Evolutionary conservation across 2,113 vertebrate species (phyloP).

Genomic region (Nothocercus nigrocapillus): DNA sequence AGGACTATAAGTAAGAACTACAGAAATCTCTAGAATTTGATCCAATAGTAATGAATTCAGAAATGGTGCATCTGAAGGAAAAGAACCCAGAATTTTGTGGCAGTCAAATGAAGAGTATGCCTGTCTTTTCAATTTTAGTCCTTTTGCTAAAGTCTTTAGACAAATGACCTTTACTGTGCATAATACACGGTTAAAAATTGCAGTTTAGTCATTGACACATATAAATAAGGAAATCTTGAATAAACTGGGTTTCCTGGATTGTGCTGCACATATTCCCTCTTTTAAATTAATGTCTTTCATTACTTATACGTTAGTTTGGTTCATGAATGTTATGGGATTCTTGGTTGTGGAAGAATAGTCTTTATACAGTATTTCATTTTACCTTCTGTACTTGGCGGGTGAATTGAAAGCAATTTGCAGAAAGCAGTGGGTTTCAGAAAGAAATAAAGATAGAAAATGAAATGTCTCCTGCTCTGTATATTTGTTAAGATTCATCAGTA

Average conservation of each 20-base stretch:
- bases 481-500: neutral
- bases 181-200: neutral
- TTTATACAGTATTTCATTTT: neutral
- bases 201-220: neutral
- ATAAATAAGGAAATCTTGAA: neutral
- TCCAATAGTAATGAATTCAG: neutral
- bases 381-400: neutral
- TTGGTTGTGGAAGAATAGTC: neutral
- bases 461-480: neutral
- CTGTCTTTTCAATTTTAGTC: neutral
- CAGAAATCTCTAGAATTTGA: neutral
- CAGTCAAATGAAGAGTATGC: neutral
- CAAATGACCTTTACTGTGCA: neutral
- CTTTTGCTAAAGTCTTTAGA: neutral
- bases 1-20: neutral
- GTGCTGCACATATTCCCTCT: too few species aligned
- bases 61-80: neutral
- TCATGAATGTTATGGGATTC: neutral
- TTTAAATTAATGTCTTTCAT: neutral
- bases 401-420: neutral
- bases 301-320: neutral
- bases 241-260: neutral
- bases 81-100: neutral
- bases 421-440: neutral
- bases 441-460: neutral